phyloP scores from a whole-genome alignment of 2,797 vertebrate species.

The Lerista edwardsae region DNA sequence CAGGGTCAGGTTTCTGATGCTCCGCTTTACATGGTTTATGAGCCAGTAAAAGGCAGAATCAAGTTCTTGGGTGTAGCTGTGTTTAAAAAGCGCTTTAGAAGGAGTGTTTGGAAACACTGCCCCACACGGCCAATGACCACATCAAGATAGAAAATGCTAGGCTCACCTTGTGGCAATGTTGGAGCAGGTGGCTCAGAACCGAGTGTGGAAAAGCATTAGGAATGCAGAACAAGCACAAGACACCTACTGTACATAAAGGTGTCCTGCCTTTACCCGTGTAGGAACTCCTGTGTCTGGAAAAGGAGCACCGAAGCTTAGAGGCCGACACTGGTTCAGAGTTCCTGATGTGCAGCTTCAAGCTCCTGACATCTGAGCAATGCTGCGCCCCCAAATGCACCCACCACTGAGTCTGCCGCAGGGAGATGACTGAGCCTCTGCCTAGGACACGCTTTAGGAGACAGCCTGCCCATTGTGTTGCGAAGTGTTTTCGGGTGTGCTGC shows the following conservation, averaged over 20 bases:
- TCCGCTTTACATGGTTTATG: slow-evolving; percentile 38
- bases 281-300: background rate
- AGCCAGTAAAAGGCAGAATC: slow-evolving; percentile 52
- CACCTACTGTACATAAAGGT: background rate
- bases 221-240: background rate
- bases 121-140: background rate
- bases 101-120: slow-evolving; percentile 6
- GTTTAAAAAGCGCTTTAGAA: background rate
- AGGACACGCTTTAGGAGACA: too few relatives aligned
- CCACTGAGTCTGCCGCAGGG: too few relatives aligned
- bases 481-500: too few relatives aligned
- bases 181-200: background rate
- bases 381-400: too few relatives aligned
- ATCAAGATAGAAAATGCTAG: background rate
- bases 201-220: background rate
- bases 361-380: background rate
- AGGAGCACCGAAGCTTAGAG: background rate
- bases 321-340: background rate
- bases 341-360: background rate
- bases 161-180: background rate
- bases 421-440: too few relatives aligned
- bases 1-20: slow-evolving; percentile 56
- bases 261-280: background rate
- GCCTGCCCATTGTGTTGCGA: too few relatives aligned
- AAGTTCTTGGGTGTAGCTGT: slow-evolving; percentile 19